Percentiles rank a stretch among this genome's conserved stretches.
phyloP scores from a whole-genome alignment of 2,888 invertebrate species.

The Drosophila rubida region DNA sequence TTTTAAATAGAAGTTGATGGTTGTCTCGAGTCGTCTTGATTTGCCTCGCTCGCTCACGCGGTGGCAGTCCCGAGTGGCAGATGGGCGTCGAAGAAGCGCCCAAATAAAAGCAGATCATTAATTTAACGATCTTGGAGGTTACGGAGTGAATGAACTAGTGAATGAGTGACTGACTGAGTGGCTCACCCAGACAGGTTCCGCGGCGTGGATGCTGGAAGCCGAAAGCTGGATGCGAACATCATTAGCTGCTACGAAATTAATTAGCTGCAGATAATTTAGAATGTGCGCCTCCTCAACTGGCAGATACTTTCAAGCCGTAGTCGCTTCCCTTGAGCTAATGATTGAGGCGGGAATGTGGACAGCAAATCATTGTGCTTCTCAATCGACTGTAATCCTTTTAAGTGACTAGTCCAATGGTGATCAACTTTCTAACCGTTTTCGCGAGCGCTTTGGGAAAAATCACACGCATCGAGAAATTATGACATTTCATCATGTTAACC shows the following conservation, averaged over 20 bases:
- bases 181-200: slow-evolving; percentile 52
- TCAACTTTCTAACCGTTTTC: slow-evolving; percentile 66
- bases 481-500: slow-evolving; percentile 72
- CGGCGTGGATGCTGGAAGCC: slow-evolving; percentile 28
- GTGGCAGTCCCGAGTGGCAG: slow-evolving; percentile 50
- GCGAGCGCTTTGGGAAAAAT: slow-evolving; percentile 24
- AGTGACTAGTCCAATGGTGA: no score
- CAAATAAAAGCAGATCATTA: slow-evolving; percentile 62
- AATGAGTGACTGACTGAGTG: slow-evolving; percentile 27
- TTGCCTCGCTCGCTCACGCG: slow-evolving; percentile 41
- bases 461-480: slow-evolving; percentile 63
- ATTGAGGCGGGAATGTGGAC: not conserved
- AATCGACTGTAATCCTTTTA: not conserved
- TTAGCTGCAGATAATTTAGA: slow-evolving; percentile 47
- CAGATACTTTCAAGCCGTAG: slow-evolving; percentile 2
- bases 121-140: slow-evolving; percentile 76
- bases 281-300: slow-evolving; percentile 24
- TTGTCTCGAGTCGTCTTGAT: slow-evolving; percentile 48
- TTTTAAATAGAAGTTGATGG: slow-evolving; percentile 79
- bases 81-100: slow-evolving; percentile 63
- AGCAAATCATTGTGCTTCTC: no score
- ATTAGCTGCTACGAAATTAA: slow-evolving; percentile 52
- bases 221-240: slow-evolving; percentile 53
- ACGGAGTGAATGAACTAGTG: slow-evolving; percentile 56
- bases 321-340: no score